A percentile compares a stretch with the other conserved stretches of the same genome.
These are phyloP conservation scores for Odontocerum albicorne DNA, from an alignment of 2,888 invertebrate genomes.

Conservation along the genomic window DNA sequence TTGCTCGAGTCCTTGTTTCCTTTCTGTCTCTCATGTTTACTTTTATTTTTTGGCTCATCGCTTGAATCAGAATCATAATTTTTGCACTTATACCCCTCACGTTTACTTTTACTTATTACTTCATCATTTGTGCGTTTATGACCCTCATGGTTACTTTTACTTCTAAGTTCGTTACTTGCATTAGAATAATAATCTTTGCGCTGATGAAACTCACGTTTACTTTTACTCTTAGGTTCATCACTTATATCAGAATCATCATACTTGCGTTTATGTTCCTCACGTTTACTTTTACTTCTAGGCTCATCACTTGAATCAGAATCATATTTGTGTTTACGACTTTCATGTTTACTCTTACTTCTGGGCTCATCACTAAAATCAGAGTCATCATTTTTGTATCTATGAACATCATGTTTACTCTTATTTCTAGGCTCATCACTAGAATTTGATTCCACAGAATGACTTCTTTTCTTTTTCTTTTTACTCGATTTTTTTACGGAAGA, in stretches of 20 bases:
- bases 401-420: no score
- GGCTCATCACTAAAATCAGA: no score
- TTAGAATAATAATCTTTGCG: conserved; percentile 3
- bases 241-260: no score
- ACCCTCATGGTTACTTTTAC: not conserved
- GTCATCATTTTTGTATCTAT: no score
- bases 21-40: not conserved
- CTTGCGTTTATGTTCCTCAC: not conserved
- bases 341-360: no score
- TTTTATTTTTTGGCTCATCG: no score
- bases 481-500: conserved; percentile 41
- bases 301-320: not conserved
- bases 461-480: conserved; percentile 40
- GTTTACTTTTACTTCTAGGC: not conserved
- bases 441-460: conserved; percentile 34
- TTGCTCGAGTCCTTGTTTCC: no score
- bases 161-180: not conserved
- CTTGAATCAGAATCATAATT: no score
- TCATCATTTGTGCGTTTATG: no score
- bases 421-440: conserved; percentile 32
- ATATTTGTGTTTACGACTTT: conserved; percentile 9
- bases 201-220: conserved; percentile 15
- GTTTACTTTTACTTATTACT: no score
- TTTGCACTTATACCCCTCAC: no score
- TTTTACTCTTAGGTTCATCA: no score